Conservation (phyloP, 2,888 invertebrate species). For the Tiliacea citrago region DNA sequence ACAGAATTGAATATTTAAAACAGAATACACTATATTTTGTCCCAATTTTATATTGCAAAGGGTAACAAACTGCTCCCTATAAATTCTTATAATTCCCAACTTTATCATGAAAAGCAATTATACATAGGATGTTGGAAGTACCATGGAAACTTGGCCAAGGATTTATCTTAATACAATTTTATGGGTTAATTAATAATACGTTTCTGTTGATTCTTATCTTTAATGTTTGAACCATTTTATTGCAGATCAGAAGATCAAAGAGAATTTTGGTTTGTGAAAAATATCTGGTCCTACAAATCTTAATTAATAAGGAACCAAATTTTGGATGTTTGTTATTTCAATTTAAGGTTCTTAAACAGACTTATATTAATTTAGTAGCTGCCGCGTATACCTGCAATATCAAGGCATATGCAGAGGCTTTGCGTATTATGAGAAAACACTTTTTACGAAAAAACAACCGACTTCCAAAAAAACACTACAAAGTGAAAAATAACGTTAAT, state of each 20-base stretch:
- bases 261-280: not conserved
- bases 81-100: conserved; percentile 42
- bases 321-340: too few relatives aligned
- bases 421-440: too few relatives aligned
- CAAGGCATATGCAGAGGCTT: too few relatives aligned
- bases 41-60: conserved; percentile 20
- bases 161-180: conserved; percentile 26
- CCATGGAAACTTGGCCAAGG: conserved; percentile 9
- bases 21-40: not conserved
- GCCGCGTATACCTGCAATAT: too few relatives aligned
- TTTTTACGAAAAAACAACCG: too few relatives aligned
- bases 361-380: too few relatives aligned
- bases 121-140: conserved; percentile 25
- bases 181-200: conserved; percentile 37
- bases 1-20: not conserved
- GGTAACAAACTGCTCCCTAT: conserved; percentile 30
- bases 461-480: too few relatives aligned
- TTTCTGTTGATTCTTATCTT: conserved; percentile 12
- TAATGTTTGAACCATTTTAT: not conserved
- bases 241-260: too few relatives aligned
- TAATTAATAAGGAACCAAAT: too few relatives aligned
- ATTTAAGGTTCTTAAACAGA: too few relatives aligned
- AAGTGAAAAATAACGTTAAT: too few relatives aligned
- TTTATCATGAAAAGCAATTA: conserved; percentile 45
- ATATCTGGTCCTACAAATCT: too few relatives aligned